A percentile compares a stretch with the other conserved stretches of the same genome.
These are phyloP conservation scores for Phocoena sinus DNA, from an alignment of 2,113 vertebrate species.

Conservation along the genomic window DNA sequence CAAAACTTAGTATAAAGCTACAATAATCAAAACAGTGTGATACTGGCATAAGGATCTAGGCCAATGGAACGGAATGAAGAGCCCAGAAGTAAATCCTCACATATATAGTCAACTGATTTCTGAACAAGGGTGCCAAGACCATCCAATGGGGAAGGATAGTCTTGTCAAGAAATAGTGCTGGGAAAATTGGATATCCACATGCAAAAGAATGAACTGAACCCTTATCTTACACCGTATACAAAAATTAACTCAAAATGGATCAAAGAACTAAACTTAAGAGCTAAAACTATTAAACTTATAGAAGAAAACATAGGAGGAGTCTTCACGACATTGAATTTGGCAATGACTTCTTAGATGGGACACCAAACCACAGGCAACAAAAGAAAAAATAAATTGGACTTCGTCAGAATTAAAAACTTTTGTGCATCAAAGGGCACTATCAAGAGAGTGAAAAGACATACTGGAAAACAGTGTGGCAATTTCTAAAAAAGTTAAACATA, in stretches of 20 bases:
- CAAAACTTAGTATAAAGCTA: background rate
- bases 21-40: background rate
- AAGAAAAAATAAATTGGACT: background rate
- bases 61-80: background rate
- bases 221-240: too few relatives aligned
- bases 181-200: background rate
- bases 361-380: background rate
- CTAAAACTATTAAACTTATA: background rate
- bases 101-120: background rate
- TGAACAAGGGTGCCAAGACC: background rate
- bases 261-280: background rate
- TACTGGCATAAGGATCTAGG: background rate
- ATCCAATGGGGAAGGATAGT: background rate
- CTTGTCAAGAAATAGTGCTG: background rate
- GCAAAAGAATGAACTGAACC: background rate
- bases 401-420: background rate
- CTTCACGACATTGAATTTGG: background rate
- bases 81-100: background rate
- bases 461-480: background rate
- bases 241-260: background rate
- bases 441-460: background rate
- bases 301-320: background rate
- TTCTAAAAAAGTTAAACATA: slow-evolving; percentile 9
- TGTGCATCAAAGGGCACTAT: background rate
- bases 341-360: background rate